Evolutionary conservation across 2,113 vertebrate species (phyloP).

Genomic region (Bucco capensis): DNA sequence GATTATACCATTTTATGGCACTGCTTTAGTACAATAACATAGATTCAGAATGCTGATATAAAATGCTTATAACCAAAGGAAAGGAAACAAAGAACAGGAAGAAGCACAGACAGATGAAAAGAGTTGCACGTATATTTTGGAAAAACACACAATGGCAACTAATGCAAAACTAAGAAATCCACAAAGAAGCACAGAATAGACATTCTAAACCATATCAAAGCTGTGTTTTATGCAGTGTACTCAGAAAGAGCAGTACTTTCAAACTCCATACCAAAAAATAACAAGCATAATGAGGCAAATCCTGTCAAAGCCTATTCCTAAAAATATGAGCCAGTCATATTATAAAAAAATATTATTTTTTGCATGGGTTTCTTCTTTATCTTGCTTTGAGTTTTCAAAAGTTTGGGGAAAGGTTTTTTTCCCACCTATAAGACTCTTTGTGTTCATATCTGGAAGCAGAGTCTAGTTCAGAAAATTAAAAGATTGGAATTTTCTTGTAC

Average conservation of each 20-base stretch:
- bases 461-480: background rate
- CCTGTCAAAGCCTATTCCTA: background rate
- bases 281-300: background rate
- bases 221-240: background rate
- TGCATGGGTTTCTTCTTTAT: background rate
- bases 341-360: background rate
- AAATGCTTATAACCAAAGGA: constrained; percentile 30
- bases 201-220: background rate
- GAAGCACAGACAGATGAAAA: constrained; percentile 1
- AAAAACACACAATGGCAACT: background rate
- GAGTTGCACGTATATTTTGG: background rate
- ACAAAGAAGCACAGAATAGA: background rate
- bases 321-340: background rate
- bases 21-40: constrained; percentile 8
- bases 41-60: constrained; percentile 54
- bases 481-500: background rate
- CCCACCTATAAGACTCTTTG: background rate
- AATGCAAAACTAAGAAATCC: background rate
- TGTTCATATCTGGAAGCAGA: background rate
- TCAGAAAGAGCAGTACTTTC: background rate
- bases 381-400: background rate
- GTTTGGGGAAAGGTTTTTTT: background rate
- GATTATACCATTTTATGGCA: constrained; percentile 42
- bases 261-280: background rate
- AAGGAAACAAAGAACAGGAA: constrained; percentile 37